Evolutionary conservation across 2,888 invertebrate genomes (phyloP), one percentile per base, ranked within the genome.

Genomic region (Mantis religiosa): DNA sequence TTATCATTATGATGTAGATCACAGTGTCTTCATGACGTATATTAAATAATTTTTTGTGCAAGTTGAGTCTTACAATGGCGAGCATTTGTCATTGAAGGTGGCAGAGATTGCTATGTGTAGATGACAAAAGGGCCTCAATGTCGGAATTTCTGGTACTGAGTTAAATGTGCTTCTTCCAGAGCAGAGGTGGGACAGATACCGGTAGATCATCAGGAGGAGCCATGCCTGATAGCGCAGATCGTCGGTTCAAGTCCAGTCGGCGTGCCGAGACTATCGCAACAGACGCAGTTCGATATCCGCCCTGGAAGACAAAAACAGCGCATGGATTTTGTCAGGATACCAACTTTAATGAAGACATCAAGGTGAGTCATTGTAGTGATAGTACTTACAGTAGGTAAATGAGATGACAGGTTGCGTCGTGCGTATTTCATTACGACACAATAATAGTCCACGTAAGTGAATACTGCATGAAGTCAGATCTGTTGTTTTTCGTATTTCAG

Each of bases 301-400:
- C 30, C 30, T 87, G 86, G 47, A 87, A 87, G 87, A 87, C 82
- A 87, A 87, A 82, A 87, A 27, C 41, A 34, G 34, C 34, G 27
- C 34, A 87, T 87, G 87, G 87, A 87, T 82, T 30, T 87, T 30
- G 87, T 82, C 87, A 87, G 82, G 41, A 82, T 87, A 28, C 87
- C 82, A 82, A 81, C 87, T 27, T 87, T 82, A 87, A 87, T 34
- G 87, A 87, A 87, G 82, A 87, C 82, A 82, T 71, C n/a, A 87
- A 86, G 86, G 87, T 28, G 82, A 82, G 87, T 82, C n/a, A 84
- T 20, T 41, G 41, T 41, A 6, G 34, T 34, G 34, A 34, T 34
- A 34, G 7, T 34, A 34, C 34, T 34, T 34, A 7, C 34, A 34
- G 34, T 34, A 34, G n/a, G n/a, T n/a, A n/a, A n/a, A n/a, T n/a